Evolutionary conservation across 2,113 vertebrate species (phyloP).

Genomic region (Hyperopisus bebe): DNA sequence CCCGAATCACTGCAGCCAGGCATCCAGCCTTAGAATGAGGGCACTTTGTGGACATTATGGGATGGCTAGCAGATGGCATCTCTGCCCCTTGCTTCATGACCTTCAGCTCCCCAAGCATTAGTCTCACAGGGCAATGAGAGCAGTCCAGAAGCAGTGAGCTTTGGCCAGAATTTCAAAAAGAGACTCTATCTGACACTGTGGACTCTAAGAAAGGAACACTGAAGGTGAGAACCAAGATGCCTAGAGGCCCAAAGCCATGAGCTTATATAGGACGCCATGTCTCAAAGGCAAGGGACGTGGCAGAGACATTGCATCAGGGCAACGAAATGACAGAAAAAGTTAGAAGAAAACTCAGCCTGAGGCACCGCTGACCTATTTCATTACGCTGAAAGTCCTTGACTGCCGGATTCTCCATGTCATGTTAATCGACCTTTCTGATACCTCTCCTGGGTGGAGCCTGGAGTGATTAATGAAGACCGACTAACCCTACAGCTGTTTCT

Average conservation of each 20-base stretch:
- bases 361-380: background rate
- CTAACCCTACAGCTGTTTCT: slow-evolving; percentile 2
- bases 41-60: background rate
- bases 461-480: background rate
- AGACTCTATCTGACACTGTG: background rate
- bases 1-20: background rate
- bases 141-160: background rate
- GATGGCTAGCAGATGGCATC: slow-evolving; percentile 15
- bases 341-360: background rate
- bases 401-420: background rate
- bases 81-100: slow-evolving; percentile 4
- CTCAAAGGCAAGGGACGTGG: background rate
- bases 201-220: background rate
- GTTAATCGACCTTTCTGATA: slow-evolving; percentile 9
- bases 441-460: background rate
- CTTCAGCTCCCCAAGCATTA: background rate
- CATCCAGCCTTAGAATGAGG: slow-evolving; percentile 8
- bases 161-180: background rate
- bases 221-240: background rate
- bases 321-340: background rate
- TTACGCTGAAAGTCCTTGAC: background rate
- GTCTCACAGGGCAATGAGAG: background rate
- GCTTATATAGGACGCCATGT: background rate
- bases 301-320: background rate
- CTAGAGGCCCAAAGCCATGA: background rate